Evolutionary conservation across 2,797 vertebrate genomes (phyloP), one percentile per base, ranked within the genome.

Genomic region (Pelochelys cantorii): DNA sequence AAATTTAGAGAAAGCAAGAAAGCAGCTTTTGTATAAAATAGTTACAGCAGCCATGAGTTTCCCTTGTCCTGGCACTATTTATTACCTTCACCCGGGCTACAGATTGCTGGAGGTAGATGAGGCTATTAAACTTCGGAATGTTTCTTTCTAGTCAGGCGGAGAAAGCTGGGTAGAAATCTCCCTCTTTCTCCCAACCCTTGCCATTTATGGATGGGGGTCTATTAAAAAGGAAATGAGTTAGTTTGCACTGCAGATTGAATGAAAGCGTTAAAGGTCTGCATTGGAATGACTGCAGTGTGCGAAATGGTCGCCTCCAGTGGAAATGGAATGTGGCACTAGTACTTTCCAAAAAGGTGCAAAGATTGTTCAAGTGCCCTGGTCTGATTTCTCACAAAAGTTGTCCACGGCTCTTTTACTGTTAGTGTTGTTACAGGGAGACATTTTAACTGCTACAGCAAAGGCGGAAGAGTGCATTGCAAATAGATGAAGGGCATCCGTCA

Each of bases 221-320:
- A 4, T 86, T 77, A 78, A 95, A 29, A 68, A 90, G 52, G 74
- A 82, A 90, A 93, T 23, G 81, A 93, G 84, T 65, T 92, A 94
- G 92, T 97, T 97, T 88, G 53, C 34, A 4, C 93, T 95, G 97
- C 97, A 96, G 97, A 79, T 37, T 75, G 97, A 93, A 89, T 4
- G 86, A 92, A 54, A 95, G 93, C 95, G 3, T 77, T 96, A 62
- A 74, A 92, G 6, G 90, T 87, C 95, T 90, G 95, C 78, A 78
- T 96, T 93, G 90, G 89, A 60, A 60, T 0, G 87, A 86, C 96
- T 97, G 97, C 97, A 96, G 97, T 23, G 48, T 90, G 96, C 94
- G 75, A 54, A 89, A 94, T 4, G 93, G 90, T 97, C 18, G 18
- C 79, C 89, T 93, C 89, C 55, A 48, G 18, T 82, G 89, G 55